Evolutionary conservation across 2,797 vertebrate species (phyloP), one percentile per base, ranked within the genome.

Genomic region (Pelobates cultripes): DNA sequence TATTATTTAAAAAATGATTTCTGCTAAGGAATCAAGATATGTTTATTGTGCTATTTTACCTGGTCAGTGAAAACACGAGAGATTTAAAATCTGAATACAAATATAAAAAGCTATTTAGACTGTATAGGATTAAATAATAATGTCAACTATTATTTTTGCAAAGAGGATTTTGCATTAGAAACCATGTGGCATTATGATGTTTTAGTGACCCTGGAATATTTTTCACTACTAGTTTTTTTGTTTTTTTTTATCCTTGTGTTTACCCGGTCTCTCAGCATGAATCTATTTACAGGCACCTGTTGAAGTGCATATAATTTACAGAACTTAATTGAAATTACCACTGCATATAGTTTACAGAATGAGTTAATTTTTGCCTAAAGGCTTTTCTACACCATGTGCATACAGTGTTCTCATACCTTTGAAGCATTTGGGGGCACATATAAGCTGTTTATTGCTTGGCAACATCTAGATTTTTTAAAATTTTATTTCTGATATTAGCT

Each of bases 401-500:
- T 82, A 73, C 75, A 77, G 42, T 67, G 42, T 82, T 73, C 70
- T 73, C 75, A 73, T 77, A 82, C 6, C 53, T 73, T 42, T n/a
- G 73, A 82, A 77, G 75, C 75, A 82, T 82, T 77, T 77, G 17
- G 63, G 5, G 60, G 80, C 80, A 82, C 73, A 72, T 61, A n/a
- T 67, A 82, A 55, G 28, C 10, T 43, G 13, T 63, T 73, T 67
- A 57, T 44, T 43, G 55, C 43, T 75, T 80, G 71, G 66, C 64
- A 75, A 13, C 17, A 13, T 82, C 68, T 10, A 75, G 17, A 77
- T 7, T 13, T 70, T 74, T 40, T 28, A 1, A 28, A 28, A 28
- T 28, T 1, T 13, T 17, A 71, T 75, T 42, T 57, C 55, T 71
- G 40, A 78, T 78, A 51, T 70, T 51, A 83, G 47, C 44, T 45